A percentile compares a stretch with the other conserved stretches of the same genome.
Evolutionary conservation across 2,113 vertebrate genomes (phyloP).

Genomic region (Pluvianellus socialis): DNA sequence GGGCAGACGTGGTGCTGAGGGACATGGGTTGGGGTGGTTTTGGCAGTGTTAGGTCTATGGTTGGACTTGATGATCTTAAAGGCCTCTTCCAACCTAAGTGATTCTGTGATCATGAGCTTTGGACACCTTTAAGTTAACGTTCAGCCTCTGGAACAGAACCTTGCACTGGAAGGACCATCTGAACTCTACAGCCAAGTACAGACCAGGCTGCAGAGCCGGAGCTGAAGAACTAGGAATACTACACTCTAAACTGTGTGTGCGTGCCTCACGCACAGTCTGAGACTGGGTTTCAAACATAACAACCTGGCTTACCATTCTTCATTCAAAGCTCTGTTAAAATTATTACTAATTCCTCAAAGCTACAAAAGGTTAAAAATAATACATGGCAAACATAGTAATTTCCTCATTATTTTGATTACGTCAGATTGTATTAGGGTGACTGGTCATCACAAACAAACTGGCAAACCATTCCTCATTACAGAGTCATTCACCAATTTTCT

Average conservation of each 20-base stretch:
- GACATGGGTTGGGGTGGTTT: too few relatives aligned
- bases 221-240: neutral
- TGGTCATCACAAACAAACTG: neutral
- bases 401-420: neutral
- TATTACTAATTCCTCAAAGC: neutral
- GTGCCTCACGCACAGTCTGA: too few relatives aligned
- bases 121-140: neutral
- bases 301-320: neutral
- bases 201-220: neutral
- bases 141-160: neutral
- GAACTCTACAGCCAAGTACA: neutral
- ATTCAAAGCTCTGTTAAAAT: neutral
- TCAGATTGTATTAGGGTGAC: neutral
- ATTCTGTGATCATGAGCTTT: neutral
- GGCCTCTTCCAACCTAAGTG: too few relatives aligned
- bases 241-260: neutral
- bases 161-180: neutral
- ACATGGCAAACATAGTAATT: neutral
- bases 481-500: neutral
- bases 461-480: neutral
- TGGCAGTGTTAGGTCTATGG: too few relatives aligned
- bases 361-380: neutral
- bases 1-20: too few relatives aligned
- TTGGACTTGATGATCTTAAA: too few relatives aligned
- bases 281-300: neutral